These are phyloP conservation scores for Crocallis elinguaria DNA, from an alignment of 2,888 invertebrate species.

Conservation along the genomic window DNA sequence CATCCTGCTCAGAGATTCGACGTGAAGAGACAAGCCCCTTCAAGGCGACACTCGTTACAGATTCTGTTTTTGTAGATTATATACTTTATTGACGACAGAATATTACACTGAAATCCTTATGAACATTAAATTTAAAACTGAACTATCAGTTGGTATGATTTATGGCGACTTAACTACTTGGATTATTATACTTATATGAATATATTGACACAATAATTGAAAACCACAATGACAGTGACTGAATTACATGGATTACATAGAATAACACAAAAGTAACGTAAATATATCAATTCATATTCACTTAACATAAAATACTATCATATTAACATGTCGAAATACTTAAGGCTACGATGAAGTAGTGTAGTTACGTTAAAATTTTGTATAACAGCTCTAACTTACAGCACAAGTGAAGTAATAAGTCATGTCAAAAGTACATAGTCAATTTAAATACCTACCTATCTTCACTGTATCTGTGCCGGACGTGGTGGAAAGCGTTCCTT, in stretches of 20 bases:
- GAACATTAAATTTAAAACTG: constrained; percentile 62
- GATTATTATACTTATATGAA: constrained; percentile 64
- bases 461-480: too few species aligned
- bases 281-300: constrained; percentile 49
- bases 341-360: constrained; percentile 56
- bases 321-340: constrained; percentile 65
- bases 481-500: neutral
- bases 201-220: constrained; percentile 76
- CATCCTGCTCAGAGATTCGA: constrained; percentile 1
- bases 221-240: constrained; percentile 64
- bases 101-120: constrained; percentile 76
- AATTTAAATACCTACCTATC: constrained; percentile 13
- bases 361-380: constrained; percentile 59
- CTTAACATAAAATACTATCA: constrained; percentile 54
- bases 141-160: constrained; percentile 70
- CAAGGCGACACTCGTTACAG: constrained; percentile 2
- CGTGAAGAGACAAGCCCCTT: neutral
- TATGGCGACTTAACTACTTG: constrained; percentile 69
- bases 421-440: constrained; percentile 27
- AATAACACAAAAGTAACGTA: constrained; percentile 42
- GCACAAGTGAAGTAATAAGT: constrained; percentile 47
- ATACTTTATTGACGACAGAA: constrained; percentile 78
- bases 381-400: constrained; percentile 60
- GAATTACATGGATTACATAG: constrained; percentile 36
- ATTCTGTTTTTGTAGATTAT: constrained; percentile 51